Conservation (phyloP, 2,113 vertebrate genomes). For the Archocentrus centrarchus region DNA sequence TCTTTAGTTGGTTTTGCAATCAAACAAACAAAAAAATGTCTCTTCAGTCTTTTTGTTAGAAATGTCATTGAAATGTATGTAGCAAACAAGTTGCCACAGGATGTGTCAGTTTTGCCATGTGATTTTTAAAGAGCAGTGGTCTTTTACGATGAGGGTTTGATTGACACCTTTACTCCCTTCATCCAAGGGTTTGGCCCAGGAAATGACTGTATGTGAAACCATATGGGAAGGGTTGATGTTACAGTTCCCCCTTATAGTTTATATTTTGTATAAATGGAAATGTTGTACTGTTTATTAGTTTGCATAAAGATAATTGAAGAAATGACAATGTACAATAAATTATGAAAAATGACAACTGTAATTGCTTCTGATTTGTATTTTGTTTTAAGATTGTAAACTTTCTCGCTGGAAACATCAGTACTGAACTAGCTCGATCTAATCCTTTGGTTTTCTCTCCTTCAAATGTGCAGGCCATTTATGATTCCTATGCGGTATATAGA, state of each 20-base stretch:
- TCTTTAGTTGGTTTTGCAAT: constrained; percentile 26
- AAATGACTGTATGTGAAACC: constrained; percentile 59
- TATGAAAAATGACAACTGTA: constrained; percentile 51
- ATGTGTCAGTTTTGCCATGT: constrained; percentile 71
- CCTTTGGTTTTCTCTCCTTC: neutral
- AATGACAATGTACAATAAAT: constrained; percentile 77
- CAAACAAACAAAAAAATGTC: constrained; percentile 35
- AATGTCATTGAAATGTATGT: constrained; percentile 58
- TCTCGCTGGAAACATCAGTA: neutral
- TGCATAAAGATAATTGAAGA: constrained; percentile 60
- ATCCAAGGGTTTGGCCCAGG: constrained; percentile 53
- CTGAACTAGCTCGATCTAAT: neutral
- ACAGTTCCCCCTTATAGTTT: constrained; percentile 70
- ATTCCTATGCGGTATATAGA: neutral
- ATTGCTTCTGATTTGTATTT: constrained; percentile 27
- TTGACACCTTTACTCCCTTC: constrained; percentile 54
- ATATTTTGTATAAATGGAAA: constrained; percentile 82
- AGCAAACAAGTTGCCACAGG: constrained; percentile 52
- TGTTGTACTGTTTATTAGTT: constrained; percentile 74
- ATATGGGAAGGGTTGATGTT: constrained; percentile 65
- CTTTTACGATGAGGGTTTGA: constrained; percentile 73
- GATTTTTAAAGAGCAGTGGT: constrained; percentile 69
- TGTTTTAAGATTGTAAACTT: neutral
- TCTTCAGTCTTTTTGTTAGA: constrained; percentile 46
- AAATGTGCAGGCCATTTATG: neutral